These are phyloP conservation scores for Limnephilus marmoratus DNA, from an alignment of 2,888 invertebrate genomes.

Conservation along the genomic window DNA sequence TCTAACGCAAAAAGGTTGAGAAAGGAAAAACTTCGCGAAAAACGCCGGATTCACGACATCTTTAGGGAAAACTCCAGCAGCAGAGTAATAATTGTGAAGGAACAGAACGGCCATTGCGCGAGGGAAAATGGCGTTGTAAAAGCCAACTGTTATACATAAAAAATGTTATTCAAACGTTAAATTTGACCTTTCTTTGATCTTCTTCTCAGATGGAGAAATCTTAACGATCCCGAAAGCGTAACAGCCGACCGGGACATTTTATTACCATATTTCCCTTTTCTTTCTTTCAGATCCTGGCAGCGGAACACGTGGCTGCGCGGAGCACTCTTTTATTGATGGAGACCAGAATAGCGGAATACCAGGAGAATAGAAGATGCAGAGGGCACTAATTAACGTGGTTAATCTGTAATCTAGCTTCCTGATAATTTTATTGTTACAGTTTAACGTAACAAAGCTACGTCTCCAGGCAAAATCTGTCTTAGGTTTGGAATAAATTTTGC, in stretches of 20 bases:
- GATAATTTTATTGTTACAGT: background rate
- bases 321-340: conserved; percentile 25
- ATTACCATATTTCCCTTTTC: conserved; percentile 42
- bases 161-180: conserved; percentile 58
- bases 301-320: background rate
- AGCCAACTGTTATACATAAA: conserved; percentile 60
- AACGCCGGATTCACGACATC: conserved; percentile 44
- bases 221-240: conserved; percentile 48
- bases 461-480: background rate
- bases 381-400: background rate
- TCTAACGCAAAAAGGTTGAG: conserved; percentile 38
- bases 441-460: background rate
- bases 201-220: conserved; percentile 46
- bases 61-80: conserved; percentile 50
- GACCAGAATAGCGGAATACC: background rate
- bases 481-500: too few relatives aligned
- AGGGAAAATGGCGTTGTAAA: conserved; percentile 57
- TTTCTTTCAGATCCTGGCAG: conserved; percentile 5
- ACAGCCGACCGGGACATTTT: conserved; percentile 44
- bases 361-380: background rate
- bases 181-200: conserved; percentile 60
- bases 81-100: conserved; percentile 52
- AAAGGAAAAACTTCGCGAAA: conserved; percentile 5
- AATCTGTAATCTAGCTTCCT: background rate
- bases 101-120: conserved; percentile 54